A percentile compares a stretch with the other conserved stretches of the same genome.
Conservation (phyloP, 1,140 invertebrate genomes). For the Temnothorax nylanderi region DNA sequence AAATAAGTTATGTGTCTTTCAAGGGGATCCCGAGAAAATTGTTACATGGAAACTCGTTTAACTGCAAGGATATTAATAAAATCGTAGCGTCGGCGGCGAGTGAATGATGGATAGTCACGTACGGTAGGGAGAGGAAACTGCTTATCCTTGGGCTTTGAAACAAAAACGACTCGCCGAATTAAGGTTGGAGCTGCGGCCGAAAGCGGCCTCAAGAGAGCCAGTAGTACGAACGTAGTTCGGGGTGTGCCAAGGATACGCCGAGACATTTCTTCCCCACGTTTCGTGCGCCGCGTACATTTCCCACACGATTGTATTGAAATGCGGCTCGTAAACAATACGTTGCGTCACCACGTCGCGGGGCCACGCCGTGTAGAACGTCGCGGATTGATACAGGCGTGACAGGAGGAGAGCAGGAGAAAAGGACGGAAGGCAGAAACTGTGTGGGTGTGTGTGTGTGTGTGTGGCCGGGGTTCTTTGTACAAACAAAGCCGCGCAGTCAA, state of each 20-base stretch:
- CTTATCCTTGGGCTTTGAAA: constrained; percentile 36
- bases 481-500: constrained; percentile 3
- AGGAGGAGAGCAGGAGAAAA: constrained; percentile 53
- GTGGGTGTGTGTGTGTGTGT: neutral
- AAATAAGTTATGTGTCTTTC: neutral
- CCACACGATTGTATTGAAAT: constrained; percentile 82
- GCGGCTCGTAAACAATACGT: constrained; percentile 78
- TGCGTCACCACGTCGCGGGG: constrained; percentile 73
- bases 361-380: neutral
- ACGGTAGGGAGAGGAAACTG: neutral
- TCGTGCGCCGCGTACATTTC: constrained; percentile 62
- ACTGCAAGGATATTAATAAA: constrained; percentile 40
- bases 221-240: constrained; percentile 24
- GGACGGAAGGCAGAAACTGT: neutral
- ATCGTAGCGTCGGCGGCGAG: neutral
- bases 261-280: constrained; percentile 74
- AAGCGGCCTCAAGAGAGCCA: constrained; percentile 27
- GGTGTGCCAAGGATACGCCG: constrained; percentile 76
- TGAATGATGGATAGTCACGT: neutral
- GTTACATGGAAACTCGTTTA: neutral
- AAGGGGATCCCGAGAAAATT: neutral
- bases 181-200: neutral
- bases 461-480: constrained; percentile 1
- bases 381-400: constrained; percentile 72
- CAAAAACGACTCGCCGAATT: constrained; percentile 40